A percentile compares a stretch with the other conserved stretches of the same genome.
phyloP scores from a whole-genome alignment of 2,113 vertebrate species.

The Plecotus auritus region DNA sequence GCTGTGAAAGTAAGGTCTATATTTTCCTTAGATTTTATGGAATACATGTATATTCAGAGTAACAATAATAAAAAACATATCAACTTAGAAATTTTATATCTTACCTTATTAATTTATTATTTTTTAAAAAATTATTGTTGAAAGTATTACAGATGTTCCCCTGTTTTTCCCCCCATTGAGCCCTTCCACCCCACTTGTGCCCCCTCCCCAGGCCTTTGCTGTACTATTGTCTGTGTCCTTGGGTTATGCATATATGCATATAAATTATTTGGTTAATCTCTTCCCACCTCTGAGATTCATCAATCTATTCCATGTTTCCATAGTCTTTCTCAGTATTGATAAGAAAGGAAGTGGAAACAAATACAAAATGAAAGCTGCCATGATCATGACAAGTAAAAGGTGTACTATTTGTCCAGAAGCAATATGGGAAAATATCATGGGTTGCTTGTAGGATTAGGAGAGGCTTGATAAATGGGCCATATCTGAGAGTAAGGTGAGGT shows the following conservation, averaged over 20 bases:
- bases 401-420: background rate
- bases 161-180: no score
- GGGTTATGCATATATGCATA: no score
- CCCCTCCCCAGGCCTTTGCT: no score
- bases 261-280: no score
- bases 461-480: background rate
- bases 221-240: no score
- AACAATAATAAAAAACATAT: slow-evolving; percentile 21
- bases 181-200: no score
- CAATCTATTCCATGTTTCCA: no score
- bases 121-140: no score
- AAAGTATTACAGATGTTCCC: no score
- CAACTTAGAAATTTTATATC: slow-evolving; percentile 20
- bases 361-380: background rate
- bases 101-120: background rate
- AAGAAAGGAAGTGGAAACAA: background rate
- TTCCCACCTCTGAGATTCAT: no score
- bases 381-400: background rate
- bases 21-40: slow-evolving; percentile 21
- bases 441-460: background rate
- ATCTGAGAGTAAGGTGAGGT: background rate
- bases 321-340: background rate
- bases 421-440: background rate
- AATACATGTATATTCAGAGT: slow-evolving; percentile 22
- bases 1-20: background rate